Evolutionary conservation across 1,140 invertebrate species (phyloP), one percentile per base, ranked within the genome.

Genomic region (Penaeus vannamei): DNA sequence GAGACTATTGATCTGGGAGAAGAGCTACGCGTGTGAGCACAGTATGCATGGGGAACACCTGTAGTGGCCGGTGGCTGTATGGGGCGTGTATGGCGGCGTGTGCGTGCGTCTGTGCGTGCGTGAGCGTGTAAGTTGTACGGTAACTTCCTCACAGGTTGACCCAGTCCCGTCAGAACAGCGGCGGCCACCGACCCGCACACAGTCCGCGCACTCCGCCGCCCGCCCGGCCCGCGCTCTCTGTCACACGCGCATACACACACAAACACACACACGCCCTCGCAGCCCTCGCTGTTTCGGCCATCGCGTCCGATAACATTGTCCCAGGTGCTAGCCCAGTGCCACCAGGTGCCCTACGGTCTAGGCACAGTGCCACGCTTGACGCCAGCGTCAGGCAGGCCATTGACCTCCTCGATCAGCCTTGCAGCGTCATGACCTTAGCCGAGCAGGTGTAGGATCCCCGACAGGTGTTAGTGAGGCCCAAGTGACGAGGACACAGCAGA

Each of bases 141-240:
- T 87, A 87, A 87, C 86, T 87, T 87, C 86, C 86, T 87, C 86
- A 42, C 86, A 79, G 79, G 72, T 60, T 87, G 86, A 87, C 86
- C 86, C 72, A 87, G 86, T 86, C 69, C 85, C 79, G 86, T 62
- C 86, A 87, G 86, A 87, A 46, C 86, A 42, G 79, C 86, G 77
- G 36, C 86, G 86, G 86, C 86, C 86, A 87, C 79, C 86, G 79
- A 87, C 86, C 86, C 86, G 86, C 64, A 82, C 86, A 87, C 60
- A 87, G 86, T 76, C 59, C 85, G 85, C 85, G 85, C 85, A 80
- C 76, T 62, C 85, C 77, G 29, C 77, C 77, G 76, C 76, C 77
- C 77, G 59, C 76, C 22, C 76, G 76, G 53, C 76, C 85, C 85
- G 76, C n/a, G 59, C 85, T 80, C 76, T 80, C 79, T 76, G 72